These are phyloP conservation scores for Enhydra lutris DNA, from an alignment of 2,113 vertebrate species.

Conservation along the genomic window DNA sequence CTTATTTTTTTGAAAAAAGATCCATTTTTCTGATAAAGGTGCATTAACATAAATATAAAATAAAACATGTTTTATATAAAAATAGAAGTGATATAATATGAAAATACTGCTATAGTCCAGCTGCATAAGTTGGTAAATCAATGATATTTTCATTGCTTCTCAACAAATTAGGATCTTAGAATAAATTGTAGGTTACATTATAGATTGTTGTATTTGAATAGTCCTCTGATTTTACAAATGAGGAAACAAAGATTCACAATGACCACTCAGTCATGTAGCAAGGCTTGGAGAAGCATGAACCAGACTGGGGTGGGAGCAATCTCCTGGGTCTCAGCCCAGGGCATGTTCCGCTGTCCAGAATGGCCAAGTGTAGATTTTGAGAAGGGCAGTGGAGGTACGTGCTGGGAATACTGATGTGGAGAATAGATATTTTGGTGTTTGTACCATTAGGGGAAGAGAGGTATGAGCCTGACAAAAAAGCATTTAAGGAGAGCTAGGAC, in stretches of 20 bases:
- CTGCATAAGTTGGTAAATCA: neutral
- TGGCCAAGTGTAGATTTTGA: neutral
- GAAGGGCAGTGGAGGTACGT: neutral
- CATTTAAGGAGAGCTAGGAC: neutral
- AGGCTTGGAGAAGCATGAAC: neutral
- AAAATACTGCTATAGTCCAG: neutral
- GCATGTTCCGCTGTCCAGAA: neutral
- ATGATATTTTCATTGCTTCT: neutral
- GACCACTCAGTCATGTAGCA: neutral
- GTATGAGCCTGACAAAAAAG: neutral
- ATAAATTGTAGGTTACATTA: neutral
- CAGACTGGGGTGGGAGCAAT: neutral
- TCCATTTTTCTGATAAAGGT: neutral
- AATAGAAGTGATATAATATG: neutral
- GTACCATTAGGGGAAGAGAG: neutral
- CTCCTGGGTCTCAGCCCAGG: neutral
- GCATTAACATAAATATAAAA: neutral
- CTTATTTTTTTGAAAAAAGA: neutral
- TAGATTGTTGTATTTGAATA: neutral
- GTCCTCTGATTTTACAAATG: neutral
- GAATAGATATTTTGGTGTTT: neutral
- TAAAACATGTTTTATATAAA: neutral
- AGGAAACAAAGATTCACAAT: neutral
- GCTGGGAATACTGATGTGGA: neutral
- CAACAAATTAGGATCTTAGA: neutral